Evolutionary conservation across 2,888 invertebrate species (phyloP), one percentile per base, ranked within the genome.

Genomic region (Hartigia nigra): DNA sequence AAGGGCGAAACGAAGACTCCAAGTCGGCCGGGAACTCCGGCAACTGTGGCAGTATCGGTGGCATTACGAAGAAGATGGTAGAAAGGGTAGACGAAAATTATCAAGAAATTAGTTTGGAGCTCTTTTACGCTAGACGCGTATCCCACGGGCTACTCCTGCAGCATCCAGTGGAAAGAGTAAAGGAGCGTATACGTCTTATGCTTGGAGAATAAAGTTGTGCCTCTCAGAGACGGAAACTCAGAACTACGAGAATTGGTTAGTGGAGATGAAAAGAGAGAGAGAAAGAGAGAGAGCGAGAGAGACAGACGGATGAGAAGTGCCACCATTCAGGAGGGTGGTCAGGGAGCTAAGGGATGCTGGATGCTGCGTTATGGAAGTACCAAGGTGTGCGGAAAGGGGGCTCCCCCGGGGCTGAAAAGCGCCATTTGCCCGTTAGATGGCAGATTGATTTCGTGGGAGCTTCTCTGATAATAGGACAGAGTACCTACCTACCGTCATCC

Each of bases 391-490:
- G 32, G 31, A 72, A 31, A 72, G 72, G 14, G 12, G 5, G 31
- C 12, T 72, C 72, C 72, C 72, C 31, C 75, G 77, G 72, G 74
- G 80, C 35, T 74, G 85, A 84, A 83, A 83, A 83, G 84, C 85
- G 84, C 85, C 87, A 87, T 85, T 84, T 84, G 83, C 83, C 87
- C 85, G 86, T 87, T 87, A 87, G 82, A 86, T 82, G 84, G 82
- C 85, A 88, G 87, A 88, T 88, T 88, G 88, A 88, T 88, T 88
- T 88, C 87, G 86, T 84, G 83, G 85, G 84, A 83, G 84, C 84
- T 83, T 84, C 82, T 82, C 82, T 81, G 79, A 79, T 81, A 74
- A 76, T 78, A 83, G 85, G 83, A 81, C 80, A 77, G 76, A 81
- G 80, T 79, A 80, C 76, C 81, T 23, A 55, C 39, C 23, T 23